These are phyloP conservation scores for Arctopsyche grandis DNA, from an alignment of 1,140 invertebrate genomes.

Conservation along the genomic window DNA sequence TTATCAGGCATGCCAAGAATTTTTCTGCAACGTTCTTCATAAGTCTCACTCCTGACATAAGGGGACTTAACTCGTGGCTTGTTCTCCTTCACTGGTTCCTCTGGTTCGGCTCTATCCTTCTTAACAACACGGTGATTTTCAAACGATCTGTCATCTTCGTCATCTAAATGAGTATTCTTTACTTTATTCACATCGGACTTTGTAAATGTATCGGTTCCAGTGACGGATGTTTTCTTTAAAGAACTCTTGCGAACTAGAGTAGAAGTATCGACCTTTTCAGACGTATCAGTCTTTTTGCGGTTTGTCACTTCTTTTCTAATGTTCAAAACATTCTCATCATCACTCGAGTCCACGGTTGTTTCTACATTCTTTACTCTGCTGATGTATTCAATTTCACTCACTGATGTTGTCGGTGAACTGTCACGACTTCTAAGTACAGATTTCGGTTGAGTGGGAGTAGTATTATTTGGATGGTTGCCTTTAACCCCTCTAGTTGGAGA, in stretches of 20 bases:
- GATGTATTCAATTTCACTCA: conserved; percentile 64
- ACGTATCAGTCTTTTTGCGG: conserved; percentile 28
- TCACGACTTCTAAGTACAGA: conserved; percentile 58
- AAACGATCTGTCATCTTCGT: conserved; percentile 55
- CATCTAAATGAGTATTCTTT: conserved; percentile 37
- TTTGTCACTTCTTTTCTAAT: conserved; percentile 39
- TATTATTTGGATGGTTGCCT: neutral
- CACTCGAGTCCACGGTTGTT: neutral
- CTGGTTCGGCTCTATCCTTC: conserved; percentile 57
- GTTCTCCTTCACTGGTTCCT: conserved; percentile 46
- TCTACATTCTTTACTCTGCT: conserved; percentile 51
- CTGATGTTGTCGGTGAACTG: conserved; percentile 66
- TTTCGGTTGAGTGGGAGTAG: conserved; percentile 48
- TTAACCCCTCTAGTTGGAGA: conserved; percentile 20
- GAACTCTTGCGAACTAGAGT: conserved; percentile 63
- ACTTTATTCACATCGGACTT: conserved; percentile 57
- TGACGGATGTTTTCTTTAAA: conserved; percentile 61
- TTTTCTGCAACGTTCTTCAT: conserved; percentile 74
- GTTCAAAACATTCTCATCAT: conserved; percentile 41
- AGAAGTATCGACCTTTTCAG: conserved; percentile 56
- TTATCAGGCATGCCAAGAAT: conserved; percentile 71
- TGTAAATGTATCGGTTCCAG: conserved; percentile 11
- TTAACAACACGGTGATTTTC: conserved; percentile 56
- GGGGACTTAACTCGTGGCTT: conserved; percentile 60
- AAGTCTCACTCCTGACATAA: conserved; percentile 72